Evolutionary conservation across 2,113 vertebrate genomes (phyloP).

Genomic region (Hippocampus abdominalis): DNA sequence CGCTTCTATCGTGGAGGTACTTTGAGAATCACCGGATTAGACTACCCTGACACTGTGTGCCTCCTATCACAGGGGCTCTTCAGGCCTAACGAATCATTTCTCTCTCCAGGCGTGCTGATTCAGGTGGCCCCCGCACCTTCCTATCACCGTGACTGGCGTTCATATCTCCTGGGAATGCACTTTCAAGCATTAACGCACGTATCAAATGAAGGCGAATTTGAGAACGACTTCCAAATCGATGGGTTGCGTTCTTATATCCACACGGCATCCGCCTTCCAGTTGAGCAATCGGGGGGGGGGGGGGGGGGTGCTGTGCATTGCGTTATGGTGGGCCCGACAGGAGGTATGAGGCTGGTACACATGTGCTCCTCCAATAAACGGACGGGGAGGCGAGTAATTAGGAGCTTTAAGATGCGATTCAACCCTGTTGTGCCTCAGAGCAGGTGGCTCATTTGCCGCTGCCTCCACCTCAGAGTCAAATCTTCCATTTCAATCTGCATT

Average conservation of each 20-base stretch:
- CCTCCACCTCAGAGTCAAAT: slow-evolving; percentile 35
- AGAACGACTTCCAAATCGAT: slow-evolving; percentile 20
- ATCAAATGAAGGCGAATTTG: background rate
- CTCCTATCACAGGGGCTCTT: slow-evolving; percentile 52
- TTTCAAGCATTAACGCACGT: background rate
- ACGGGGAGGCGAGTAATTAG: slow-evolving; percentile 36
- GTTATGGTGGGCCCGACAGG: slow-evolving; percentile 27
- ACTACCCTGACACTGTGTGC: slow-evolving; percentile 43
- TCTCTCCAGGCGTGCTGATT: slow-evolving; percentile 39
- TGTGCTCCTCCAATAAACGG: slow-evolving; percentile 40
- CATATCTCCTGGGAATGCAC: slow-evolving; percentile 27
- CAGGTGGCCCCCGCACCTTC: slow-evolving; percentile 45
- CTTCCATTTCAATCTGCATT: slow-evolving; percentile 32
- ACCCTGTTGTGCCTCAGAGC: slow-evolving; percentile 40
- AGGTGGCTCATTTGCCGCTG: slow-evolving; percentile 45
- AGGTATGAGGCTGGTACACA: slow-evolving; percentile 38
- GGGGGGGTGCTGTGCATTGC: slow-evolving; percentile 26
- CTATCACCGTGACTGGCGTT: slow-evolving; percentile 34
- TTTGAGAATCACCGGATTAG: slow-evolving; percentile 44
- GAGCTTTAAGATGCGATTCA: slow-evolving; percentile 43
- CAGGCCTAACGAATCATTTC: slow-evolving; percentile 43
- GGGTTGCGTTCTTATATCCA: slow-evolving; percentile 13
- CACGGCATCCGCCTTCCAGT: slow-evolving; percentile 31
- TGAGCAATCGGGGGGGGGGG: slow-evolving; percentile 21
- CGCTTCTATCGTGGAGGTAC: too few relatives aligned